Evolutionary conservation across 2,797 vertebrate species (phyloP).

Genomic region (Alauda arvensis): DNA sequence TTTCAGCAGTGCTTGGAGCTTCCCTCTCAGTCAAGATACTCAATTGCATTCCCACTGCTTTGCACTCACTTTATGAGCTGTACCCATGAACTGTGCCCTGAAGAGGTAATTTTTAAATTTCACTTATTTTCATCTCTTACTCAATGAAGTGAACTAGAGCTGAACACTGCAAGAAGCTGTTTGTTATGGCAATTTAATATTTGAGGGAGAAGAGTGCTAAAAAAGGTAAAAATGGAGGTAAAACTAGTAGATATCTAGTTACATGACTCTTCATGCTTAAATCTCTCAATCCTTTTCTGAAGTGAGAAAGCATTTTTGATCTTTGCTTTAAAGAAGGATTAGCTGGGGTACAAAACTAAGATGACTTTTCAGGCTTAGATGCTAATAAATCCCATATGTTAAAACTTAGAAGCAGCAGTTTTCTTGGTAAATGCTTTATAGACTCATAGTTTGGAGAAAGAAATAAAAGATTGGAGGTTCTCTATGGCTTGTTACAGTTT

Average conservation of each 20-base stretch:
- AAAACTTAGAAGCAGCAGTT: background rate
- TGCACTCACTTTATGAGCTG: constrained; percentile 99
- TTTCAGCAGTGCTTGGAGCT: constrained; percentile 98
- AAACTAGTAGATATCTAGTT: background rate
- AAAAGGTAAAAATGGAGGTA: background rate
- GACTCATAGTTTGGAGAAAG: background rate
- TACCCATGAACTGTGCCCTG: constrained; percentile 95
- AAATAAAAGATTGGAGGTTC: background rate
- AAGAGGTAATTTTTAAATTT: constrained; percentile 83
- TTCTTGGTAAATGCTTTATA: background rate
- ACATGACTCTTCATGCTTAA: background rate
- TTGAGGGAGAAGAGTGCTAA: background rate
- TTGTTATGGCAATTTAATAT: background rate
- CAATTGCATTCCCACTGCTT: constrained; percentile 95
- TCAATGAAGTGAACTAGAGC: background rate
- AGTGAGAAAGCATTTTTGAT: background rate
- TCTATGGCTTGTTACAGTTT: background rate
- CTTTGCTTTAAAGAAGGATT: background rate
- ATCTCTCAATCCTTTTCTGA: background rate
- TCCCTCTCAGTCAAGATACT: constrained; percentile 95
- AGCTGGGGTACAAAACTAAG: background rate
- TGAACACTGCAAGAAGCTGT: background rate
- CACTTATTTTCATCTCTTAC: background rate
- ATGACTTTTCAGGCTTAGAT: background rate
- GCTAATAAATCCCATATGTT: background rate